Base-by-base conservation (phyloP, 2,797 vertebrate species). In the Clamator glandarius region DNA sequence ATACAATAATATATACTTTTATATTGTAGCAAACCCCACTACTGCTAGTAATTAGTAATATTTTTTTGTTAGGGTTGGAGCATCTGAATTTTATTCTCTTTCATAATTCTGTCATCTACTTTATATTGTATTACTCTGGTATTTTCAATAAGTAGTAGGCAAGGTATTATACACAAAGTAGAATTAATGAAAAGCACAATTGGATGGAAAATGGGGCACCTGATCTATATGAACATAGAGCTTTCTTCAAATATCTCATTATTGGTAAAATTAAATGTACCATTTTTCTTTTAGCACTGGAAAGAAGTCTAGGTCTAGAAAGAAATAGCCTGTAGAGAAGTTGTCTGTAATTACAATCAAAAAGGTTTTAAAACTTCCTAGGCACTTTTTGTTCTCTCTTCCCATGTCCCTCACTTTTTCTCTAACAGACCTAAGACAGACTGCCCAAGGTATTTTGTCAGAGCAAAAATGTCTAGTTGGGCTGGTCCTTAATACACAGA, bases 261-360 rank as follows among this genome's bases (percentile, higher is more conserved):
- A 50, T 25, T 41, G 44, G 28, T 70, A 85, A 81, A 92, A 92
- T 91, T 72, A 89, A 48, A 66, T 76, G 58, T 92, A 73, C 24
- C 12, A 8, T 90, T 96, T 87, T 90, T 8, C 59, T 42, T 35
- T 88, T 68, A 86, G 54, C 54, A 62, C 2, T 84, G 35, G n/a
- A 67, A 92, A 50, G 50, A 81, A 90, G 33, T 55, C 58, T 59
- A 9, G 59, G 55, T 94, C 90, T 87, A 59, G 63, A 88, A 90
- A 79, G 80, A 73, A 94, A 75, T 25, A 88, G 62, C 70, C 44
- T 50, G 25, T 44, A 85, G 61, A 87, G 63, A 93, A 89, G 76
- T 63, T 84, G 77, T 69, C 93, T 86, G 86, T 92, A 93, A 89
- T 94, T 93, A 89, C 86, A 89, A 55, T 93, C 55, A 80, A 44